A percentile compares a stretch with the other conserved stretches of the same genome.
phyloP scores from a whole-genome alignment of 2,888 invertebrate genomes.

The Keiferia lycopersicella region DNA sequence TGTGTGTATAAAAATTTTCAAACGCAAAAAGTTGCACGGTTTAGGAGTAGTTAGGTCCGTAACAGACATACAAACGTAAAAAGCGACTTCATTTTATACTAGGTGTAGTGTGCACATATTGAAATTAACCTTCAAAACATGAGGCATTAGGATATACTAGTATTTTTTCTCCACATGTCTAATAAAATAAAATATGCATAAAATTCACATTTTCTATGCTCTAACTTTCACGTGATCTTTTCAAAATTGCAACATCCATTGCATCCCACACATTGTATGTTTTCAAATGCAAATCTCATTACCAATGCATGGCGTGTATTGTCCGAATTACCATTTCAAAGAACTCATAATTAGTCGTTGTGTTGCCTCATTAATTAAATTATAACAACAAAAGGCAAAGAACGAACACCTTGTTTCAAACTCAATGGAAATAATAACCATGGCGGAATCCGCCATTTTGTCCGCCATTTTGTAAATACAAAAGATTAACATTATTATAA shows the following conservation, averaged over 20 bases:
- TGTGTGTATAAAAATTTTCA: too few relatives aligned
- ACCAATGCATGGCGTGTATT: background rate
- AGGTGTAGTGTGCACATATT: too few relatives aligned
- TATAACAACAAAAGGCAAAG: background rate
- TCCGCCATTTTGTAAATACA: background rate
- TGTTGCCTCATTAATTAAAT: constrained; percentile 12
- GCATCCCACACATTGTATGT: background rate
- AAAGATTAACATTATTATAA: background rate
- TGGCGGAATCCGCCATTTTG: background rate
- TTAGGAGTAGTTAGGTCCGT: too few relatives aligned
- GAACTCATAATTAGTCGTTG: background rate
- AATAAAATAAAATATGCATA: background rate
- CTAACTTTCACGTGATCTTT: background rate
- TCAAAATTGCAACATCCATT: background rate
- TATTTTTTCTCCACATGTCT: too few relatives aligned
- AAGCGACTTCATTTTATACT: too few relatives aligned
- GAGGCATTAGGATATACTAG: too few relatives aligned
- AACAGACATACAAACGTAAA: too few relatives aligned
- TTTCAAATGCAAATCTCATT: constrained; percentile 13
- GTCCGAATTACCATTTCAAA: constrained; percentile 6
- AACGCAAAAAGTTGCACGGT: too few relatives aligned
- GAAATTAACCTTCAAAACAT: too few relatives aligned
- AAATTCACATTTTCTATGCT: background rate
- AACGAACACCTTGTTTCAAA: background rate
- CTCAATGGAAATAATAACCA: background rate